Evolutionary conservation across 2,888 invertebrate genomes (phyloP).

Genomic region (Drosophila barbarae): DNA sequence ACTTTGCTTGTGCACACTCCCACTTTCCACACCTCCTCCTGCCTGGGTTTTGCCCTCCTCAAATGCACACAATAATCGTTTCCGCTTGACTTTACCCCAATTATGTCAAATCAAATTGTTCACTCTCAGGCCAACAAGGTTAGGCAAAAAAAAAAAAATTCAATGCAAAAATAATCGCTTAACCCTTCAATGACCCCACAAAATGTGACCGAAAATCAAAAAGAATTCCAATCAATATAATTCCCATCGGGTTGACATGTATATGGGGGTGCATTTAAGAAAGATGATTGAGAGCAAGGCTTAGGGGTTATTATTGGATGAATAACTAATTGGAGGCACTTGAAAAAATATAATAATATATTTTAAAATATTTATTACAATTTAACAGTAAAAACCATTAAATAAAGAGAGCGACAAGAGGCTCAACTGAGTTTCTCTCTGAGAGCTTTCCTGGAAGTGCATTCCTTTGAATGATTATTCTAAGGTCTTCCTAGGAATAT

Average conservation of each 20-base stretch:
- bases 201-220: conserved; percentile 36
- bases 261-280: conserved; percentile 20
- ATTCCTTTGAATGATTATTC: background rate
- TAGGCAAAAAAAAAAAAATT: conserved; percentile 13
- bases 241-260: conserved; percentile 35
- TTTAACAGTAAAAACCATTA: background rate
- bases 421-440: background rate
- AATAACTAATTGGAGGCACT: conserved; percentile 5
- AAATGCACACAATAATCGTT: conserved; percentile 58
- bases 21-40: conserved; percentile 14
- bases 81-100: conserved; percentile 71
- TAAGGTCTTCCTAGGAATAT: background rate
- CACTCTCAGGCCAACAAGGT: conserved; percentile 40
- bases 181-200: conserved; percentile 31
- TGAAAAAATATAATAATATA: background rate
- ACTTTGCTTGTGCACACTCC: conserved; percentile 39
- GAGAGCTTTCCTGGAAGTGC: background rate
- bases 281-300: background rate
- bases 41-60: conserved; percentile 6
- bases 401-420: background rate
- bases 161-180: conserved; percentile 15
- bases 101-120: conserved; percentile 67
- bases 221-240: conserved; percentile 46
- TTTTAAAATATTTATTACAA: background rate
- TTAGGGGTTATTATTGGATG: background rate